A percentile compares a stretch with the other conserved stretches of the same genome.
phyloP scores from a whole-genome alignment of 2,113 vertebrate genomes.

The Otocyon megalotis region DNA sequence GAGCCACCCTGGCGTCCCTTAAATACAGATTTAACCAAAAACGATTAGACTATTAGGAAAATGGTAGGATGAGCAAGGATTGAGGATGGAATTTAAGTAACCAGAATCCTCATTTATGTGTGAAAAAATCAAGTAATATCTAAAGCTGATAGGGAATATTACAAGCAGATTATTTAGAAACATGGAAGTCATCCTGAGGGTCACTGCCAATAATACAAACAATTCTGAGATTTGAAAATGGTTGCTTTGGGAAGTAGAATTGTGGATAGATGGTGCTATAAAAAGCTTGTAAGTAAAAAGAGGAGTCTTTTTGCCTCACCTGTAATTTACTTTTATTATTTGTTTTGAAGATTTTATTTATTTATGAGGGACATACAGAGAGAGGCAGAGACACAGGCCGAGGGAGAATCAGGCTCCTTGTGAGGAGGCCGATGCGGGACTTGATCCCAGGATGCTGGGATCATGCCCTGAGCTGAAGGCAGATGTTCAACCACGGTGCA shows the following conservation, averaged over 20 bases:
- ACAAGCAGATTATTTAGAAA: not conserved
- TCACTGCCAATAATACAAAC: rapidly evolving
- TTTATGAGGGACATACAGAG: too few species aligned
- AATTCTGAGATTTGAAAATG: not conserved
- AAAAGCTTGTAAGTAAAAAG: not conserved
- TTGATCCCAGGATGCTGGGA: too few species aligned
- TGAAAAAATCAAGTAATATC: not conserved
- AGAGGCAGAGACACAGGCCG: too few species aligned
- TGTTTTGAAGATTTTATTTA: too few species aligned
- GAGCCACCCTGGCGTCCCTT: too few species aligned
- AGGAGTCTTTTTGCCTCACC: not conserved
- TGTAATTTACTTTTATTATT: not conserved
- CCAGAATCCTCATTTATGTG: rapidly evolving
- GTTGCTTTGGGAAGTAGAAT: not conserved
- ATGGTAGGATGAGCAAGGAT: not conserved
- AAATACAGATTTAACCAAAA: not conserved
- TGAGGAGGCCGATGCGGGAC: too few species aligned
- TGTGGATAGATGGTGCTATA: not conserved
- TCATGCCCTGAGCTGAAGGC: too few species aligned
- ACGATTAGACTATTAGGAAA: rapidly evolving
- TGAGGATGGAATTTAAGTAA: not conserved
- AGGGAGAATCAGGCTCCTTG: too few species aligned
- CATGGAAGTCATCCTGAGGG: too few species aligned
- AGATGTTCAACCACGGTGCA: too few species aligned
- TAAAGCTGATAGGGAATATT: not conserved